Percentiles rank a stretch among this genome's conserved stretches.
These are phyloP conservation scores for Mythimna loreyi DNA, from an alignment of 2,888 invertebrate genomes.

Conservation along the genomic window DNA sequence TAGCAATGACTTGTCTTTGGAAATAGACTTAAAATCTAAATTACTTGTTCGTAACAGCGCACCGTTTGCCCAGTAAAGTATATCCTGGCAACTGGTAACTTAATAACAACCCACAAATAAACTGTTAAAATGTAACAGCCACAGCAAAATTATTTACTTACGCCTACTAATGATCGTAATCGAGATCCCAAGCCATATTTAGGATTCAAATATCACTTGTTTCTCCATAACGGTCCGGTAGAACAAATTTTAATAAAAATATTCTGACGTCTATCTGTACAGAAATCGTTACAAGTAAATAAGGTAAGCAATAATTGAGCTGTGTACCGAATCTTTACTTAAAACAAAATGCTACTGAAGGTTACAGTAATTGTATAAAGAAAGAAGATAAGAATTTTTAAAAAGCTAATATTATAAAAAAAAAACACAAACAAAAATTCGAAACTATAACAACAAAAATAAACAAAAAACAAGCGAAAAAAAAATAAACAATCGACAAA, in stretches of 20 bases:
- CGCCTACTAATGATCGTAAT: constrained; percentile 48
- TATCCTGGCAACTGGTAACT: neutral
- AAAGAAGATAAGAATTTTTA: neutral
- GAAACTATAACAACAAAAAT: too few species aligned
- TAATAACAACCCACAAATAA: constrained; percentile 6
- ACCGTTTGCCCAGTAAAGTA: too few species aligned
- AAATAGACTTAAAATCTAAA: neutral
- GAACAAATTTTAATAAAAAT: constrained; percentile 27
- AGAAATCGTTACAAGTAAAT: neutral
- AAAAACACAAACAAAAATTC: too few species aligned
- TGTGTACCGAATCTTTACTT: constrained; percentile 6
- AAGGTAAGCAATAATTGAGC: constrained; percentile 7
- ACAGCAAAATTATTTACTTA: constrained; percentile 21
- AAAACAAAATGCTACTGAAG: neutral
- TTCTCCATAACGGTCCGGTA: constrained; percentile 29
- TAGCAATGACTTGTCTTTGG: neutral
- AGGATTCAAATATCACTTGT: constrained; percentile 32
- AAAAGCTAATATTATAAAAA: too few species aligned
- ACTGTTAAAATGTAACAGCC: neutral
- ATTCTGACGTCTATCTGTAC: constrained; percentile 19
- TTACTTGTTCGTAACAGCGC: neutral
- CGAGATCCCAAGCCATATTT: constrained; percentile 30
- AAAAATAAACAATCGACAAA: too few species aligned
- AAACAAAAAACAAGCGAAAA: too few species aligned
- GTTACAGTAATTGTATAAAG: neutral